Base-by-base conservation (phyloP, 2,888 invertebrate genomes). In the Dorcus hopei region DNA sequence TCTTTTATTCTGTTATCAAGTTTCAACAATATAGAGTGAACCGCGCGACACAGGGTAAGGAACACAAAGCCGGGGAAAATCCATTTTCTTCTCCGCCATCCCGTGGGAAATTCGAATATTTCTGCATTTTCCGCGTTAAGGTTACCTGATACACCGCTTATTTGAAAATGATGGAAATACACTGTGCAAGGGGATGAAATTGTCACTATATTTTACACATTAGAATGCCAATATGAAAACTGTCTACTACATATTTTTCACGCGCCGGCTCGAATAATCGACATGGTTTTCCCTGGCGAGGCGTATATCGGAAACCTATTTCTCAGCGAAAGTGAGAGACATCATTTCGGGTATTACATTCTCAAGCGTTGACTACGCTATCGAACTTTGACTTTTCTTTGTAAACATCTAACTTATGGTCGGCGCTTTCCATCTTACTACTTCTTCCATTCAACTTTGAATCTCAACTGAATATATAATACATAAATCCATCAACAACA, bases 71-170 rank as follows among this genome's bases (percentile, higher is more conserved):
- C 66, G 63, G 61, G 68, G 68, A 71, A 72, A 73, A 72, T 73
- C 73, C 73, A 74, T 76, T 76, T 73, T 72, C 65, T 62, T 48
- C 45, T 40, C 57, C 58, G 49, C 61, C 61, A 64, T 72, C 73
- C 73, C 74, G 61, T 67, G 75, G 76, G 76, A 76, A 76, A 76
- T 76, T 75, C 72, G 70, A 73, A 75, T 74, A 74, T 74, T 74
- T 73, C 71, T 70, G 70, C 69, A 72, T 72, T 72, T 72, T 68
- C 65, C 60, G 62, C 59, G 65, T 66, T 64, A 65, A 70, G 71
- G 74, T 72, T 73, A 74, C 72, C 72, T 73, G 71, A 74, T 72
- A 73, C 70, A 70, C 67, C 61, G 65, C 66, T 65, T 65, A 67
- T 65, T 68, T 64, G 63, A 65, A 70, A 70, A 74, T 73, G 73